Evolutionary conservation across 2,888 invertebrate species (phyloP).

Genomic region (Synergus gifuensis): DNA sequence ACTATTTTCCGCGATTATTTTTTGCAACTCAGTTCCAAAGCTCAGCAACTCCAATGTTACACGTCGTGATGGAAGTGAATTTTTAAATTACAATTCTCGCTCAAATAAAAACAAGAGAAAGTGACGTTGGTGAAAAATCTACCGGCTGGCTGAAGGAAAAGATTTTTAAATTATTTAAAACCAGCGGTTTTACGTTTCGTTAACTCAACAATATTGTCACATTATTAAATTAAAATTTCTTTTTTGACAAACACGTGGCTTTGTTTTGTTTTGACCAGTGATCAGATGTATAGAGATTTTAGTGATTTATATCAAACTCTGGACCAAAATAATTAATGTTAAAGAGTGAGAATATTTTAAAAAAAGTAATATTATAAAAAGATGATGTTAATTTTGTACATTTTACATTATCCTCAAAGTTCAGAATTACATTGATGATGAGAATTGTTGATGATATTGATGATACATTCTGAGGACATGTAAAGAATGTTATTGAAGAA

Average conservation of each 20-base stretch:
- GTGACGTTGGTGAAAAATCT: background rate
- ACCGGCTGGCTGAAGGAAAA: background rate
- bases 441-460: background rate
- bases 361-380: too few relatives aligned
- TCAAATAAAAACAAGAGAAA: background rate
- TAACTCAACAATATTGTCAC: too few relatives aligned
- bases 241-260: background rate
- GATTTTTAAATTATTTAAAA: background rate
- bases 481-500: background rate
- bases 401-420: too few relatives aligned
- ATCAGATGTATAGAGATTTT: background rate
- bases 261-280: background rate
- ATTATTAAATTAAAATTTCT: background rate
- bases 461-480: background rate
- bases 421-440: too few relatives aligned
- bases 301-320: background rate
- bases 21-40: constrained; percentile 35
- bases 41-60: background rate
- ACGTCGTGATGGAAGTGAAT: background rate
- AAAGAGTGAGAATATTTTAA: background rate
- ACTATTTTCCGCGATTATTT: constrained; percentile 37
- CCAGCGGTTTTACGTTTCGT: too few relatives aligned
- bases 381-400: too few relatives aligned
- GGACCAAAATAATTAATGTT: background rate
- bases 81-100: background rate